Conservation (phyloP, 1,140 invertebrate species). For the Nephotettix cincticeps region DNA sequence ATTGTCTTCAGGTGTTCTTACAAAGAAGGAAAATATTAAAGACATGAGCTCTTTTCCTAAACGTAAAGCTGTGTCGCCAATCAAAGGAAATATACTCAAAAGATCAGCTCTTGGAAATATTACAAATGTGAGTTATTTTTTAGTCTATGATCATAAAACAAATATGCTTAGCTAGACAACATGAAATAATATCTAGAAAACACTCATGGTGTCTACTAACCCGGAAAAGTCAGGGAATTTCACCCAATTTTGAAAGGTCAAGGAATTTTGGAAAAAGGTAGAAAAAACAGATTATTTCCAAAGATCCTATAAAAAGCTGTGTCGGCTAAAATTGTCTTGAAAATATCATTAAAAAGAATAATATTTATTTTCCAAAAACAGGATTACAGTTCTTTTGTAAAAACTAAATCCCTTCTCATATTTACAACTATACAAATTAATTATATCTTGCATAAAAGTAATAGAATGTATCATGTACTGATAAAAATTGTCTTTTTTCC, state of each 20-base stretch:
- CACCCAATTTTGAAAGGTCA: background rate
- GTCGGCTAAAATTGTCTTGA: no score
- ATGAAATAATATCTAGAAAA: background rate
- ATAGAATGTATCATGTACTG: no score
- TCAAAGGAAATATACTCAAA: slow-evolving; percentile 54
- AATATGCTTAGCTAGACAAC: background rate
- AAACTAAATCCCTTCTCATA: no score
- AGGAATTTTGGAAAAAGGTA: background rate
- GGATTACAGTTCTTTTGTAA: no score
- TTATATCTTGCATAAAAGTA: no score
- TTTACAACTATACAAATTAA: no score
- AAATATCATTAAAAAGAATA: no score
- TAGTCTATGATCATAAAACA: background rate
- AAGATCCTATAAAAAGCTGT: background rate
- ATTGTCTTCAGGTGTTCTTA: background rate
- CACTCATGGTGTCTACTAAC: background rate
- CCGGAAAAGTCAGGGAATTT: background rate
- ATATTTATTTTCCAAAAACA: no score
- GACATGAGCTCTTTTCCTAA: slow-evolving; percentile 41
- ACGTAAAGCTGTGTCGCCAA: slow-evolving; percentile 54
- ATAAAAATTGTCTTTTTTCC: no score
- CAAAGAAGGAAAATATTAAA: slow-evolving; percentile 17
- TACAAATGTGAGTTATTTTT: slow-evolving; percentile 60
- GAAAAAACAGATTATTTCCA: background rate
- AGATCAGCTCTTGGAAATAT: slow-evolving; percentile 73